Evolutionary conservation across 2,888 invertebrate genomes (phyloP).

Genomic region (Plagodis dolabraria): DNA sequence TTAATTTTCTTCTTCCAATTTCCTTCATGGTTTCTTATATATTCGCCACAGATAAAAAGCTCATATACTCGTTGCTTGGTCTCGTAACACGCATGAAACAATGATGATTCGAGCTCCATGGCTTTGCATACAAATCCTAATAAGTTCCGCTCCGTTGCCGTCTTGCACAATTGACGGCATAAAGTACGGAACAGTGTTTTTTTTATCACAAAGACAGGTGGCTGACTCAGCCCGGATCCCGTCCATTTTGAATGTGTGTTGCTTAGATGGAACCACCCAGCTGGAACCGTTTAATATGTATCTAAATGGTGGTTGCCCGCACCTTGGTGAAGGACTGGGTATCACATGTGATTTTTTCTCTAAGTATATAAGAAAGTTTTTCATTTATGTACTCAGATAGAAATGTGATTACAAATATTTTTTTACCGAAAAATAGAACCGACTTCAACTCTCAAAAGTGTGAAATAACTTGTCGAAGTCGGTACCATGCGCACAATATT

Average conservation of each 20-base stretch:
- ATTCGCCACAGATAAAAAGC: not conserved
- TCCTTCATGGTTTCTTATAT: no score
- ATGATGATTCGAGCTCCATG: conserved; percentile 3
- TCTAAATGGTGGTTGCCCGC: conserved; percentile 17
- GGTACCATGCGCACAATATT: no score
- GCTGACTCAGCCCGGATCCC: conserved; percentile 52
- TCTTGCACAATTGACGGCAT: conserved; percentile 35
- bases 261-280: conserved; percentile 27
- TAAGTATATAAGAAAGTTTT: no score
- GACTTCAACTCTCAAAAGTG: no score
- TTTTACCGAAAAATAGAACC: no score
- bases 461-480: no score
- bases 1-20: no score
- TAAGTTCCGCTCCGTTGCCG: conserved; percentile 39
- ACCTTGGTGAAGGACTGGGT: conserved; percentile 1
- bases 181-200: conserved; percentile 37
- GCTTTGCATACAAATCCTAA: conserved; percentile 14
- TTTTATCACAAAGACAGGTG: conserved; percentile 43
- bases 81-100: conserved; percentile 4
- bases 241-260: conserved; percentile 41
- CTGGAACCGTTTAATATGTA: conserved; percentile 36
- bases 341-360: not conserved
- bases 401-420: no score
- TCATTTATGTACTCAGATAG: no score
- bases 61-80: not conserved